Percentiles rank a stretch among this genome's conserved stretches.
These are phyloP conservation scores for Scaptomyza parva DNA, from an alignment of 2,888 invertebrate species.

Conservation along the genomic window DNA sequence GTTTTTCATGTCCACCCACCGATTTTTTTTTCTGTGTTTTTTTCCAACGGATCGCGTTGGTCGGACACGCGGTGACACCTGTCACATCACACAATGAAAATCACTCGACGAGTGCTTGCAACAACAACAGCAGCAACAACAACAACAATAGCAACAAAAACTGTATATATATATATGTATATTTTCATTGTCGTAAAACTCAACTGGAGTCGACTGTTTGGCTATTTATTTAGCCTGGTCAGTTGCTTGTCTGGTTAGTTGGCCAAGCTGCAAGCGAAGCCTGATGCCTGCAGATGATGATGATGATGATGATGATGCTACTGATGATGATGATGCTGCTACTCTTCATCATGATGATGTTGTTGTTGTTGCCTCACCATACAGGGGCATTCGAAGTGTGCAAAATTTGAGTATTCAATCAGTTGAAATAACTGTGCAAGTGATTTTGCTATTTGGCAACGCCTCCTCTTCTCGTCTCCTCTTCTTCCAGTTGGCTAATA, in stretches of 20 bases:
- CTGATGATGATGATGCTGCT: slow-evolving; percentile 1
- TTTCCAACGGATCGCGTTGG: slow-evolving; percentile 14
- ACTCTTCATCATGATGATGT: not conserved
- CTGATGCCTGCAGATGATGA: slow-evolving; percentile 27
- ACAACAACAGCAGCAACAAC: not conserved
- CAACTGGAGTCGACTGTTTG: slow-evolving; percentile 32
- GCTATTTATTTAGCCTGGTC: slow-evolving; percentile 66
- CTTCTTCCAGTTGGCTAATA: slow-evolving; percentile 27
- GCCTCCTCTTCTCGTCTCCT: not conserved
- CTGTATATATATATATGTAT: slow-evolving; percentile 52
- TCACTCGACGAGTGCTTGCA: slow-evolving; percentile 67
- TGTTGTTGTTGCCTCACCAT: slow-evolving; percentile 9
- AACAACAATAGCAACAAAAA: slow-evolving; percentile 41
- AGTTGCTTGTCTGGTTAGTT: slow-evolving; percentile 45
- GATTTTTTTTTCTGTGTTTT: too few relatives aligned
- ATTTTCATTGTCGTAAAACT: slow-evolving; percentile 43
- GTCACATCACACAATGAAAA: slow-evolving; percentile 81
- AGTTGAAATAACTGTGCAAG: slow-evolving; percentile 48
- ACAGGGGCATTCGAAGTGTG: slow-evolving; percentile 37
- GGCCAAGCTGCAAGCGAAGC: slow-evolving; percentile 38
- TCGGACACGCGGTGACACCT: slow-evolving; percentile 72
- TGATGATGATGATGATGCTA: not conserved
- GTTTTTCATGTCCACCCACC: slow-evolving; percentile 62
- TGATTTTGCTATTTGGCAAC: slow-evolving; percentile 27
- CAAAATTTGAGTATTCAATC: slow-evolving; percentile 60